Base-by-base conservation (phyloP, 2,888 invertebrate genomes). In the Hirudinaria manillensis region DNA sequence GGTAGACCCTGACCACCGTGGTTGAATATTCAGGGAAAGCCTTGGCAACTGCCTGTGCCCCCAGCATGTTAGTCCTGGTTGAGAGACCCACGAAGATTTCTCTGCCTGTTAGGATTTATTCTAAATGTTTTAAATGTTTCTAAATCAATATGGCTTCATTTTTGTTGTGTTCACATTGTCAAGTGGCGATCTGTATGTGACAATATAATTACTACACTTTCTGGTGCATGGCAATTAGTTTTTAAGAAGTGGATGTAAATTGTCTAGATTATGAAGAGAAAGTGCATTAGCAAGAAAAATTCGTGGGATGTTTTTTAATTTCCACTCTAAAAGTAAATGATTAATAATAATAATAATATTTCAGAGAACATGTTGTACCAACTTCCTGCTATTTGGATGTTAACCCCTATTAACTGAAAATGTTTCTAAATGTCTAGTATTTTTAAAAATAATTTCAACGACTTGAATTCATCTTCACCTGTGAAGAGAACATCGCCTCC, bases 401-500 rank as follows among this genome's bases (percentile, higher is more conserved):
- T 45, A 16, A 45, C 16, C 13, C 10, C 16, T 45, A 45, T 45
- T 45, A 45, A 45, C 16, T 16, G 10, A 45, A 45, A n/a, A n/a
- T n/a, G n/a, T n/a, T n/a, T n/a, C n/a, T n/a, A n/a, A n/a, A n/a
- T n/a, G n/a, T n/a, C n/a, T n/a, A n/a, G n/a, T n/a, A n/a, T n/a
- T n/a, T 34, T 13, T 36, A 16, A 36, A 29, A 34, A 29, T 24
- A 70, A 32, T 16, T 38, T 19, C 45, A 45, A 45, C 16, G 45
- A 45, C 4, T 45, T 16, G 10, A 45, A 45, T 3, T 45, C 4
- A 7, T 45, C 10, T 1, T 16, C 45, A 93, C 97, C 98, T 83
- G 98, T 98, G 84, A 96, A 98, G 45, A 98, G 88, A 38, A 99
- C 95, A 88, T 98, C 98, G 21, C 94, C 92, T 13, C 96, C 97